A percentile compares a stretch with the other conserved stretches of the same genome.
These are phyloP conservation scores for Taenioides sp. DNA, from an alignment of 2,797 vertebrate species.

Conservation along the genomic window DNA sequence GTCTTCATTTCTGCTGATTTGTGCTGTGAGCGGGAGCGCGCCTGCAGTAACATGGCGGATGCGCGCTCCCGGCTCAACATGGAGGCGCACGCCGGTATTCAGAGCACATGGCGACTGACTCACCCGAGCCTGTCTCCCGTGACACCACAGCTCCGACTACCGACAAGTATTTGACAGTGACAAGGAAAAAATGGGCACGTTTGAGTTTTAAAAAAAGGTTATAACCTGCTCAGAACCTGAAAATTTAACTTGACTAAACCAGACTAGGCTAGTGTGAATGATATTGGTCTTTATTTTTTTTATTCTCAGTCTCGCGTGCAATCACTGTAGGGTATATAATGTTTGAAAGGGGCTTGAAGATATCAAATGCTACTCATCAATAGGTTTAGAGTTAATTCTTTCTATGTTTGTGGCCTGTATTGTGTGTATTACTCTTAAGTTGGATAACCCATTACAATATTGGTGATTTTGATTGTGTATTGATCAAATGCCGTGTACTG, in stretches of 20 bases:
- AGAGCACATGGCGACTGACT: conserved; percentile 57
- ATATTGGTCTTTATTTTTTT: too few species aligned
- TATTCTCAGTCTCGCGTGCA: too few species aligned
- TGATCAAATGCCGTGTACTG: not conserved
- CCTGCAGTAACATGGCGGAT: conserved; percentile 77
- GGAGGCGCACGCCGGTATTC: conserved; percentile 54
- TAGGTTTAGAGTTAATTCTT: too few species aligned
- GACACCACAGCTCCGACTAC: not conserved
- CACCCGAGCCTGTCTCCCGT: conserved; percentile 12
- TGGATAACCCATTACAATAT: not conserved
- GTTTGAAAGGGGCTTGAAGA: too few species aligned
- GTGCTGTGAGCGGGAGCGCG: conserved; percentile 28
- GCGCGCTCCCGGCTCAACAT: conserved; percentile 64
- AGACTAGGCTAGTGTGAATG: too few species aligned
- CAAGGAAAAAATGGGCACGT: too few species aligned
- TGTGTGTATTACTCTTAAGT: not conserved
- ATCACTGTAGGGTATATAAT: too few species aligned
- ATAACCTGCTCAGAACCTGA: too few species aligned
- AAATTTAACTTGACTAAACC: too few species aligned
- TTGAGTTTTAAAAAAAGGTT: too few species aligned
- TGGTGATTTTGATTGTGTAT: not conserved
- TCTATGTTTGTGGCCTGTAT: not conserved
- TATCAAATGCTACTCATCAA: too few species aligned
- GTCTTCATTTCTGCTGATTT: not conserved
- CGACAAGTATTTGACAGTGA: not conserved